Percentiles rank a stretch among this genome's conserved stretches.
Conservation (phyloP, 2,113 vertebrate species). For the Lethenteron reissneri region DNA sequence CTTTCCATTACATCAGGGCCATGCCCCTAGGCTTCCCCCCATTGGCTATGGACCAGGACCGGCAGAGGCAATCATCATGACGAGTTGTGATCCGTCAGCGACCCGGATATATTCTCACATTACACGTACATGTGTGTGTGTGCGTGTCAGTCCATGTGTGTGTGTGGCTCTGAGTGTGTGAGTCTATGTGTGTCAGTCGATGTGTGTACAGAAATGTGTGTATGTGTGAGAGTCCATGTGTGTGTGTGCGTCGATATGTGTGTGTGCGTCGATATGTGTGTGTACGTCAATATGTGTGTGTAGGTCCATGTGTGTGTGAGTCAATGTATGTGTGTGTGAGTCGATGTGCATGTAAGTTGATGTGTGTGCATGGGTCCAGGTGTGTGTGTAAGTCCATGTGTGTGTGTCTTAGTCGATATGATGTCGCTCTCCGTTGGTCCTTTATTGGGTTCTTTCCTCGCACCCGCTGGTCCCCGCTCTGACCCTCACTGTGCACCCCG, state of each 20-base stretch:
- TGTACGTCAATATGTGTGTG: neutral
- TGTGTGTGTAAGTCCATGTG: neutral
- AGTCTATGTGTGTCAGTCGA: neutral
- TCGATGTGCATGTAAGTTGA: neutral
- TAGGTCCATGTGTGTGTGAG: neutral
- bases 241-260: neutral
- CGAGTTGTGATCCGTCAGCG: too few species aligned
- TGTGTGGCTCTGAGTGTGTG: neutral
- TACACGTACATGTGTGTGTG: neutral
- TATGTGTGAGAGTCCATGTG: neutral
- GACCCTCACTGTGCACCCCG: too few species aligned
- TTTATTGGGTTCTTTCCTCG: too few species aligned
- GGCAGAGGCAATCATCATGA: too few species aligned
- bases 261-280: neutral
- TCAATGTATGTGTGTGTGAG: neutral
- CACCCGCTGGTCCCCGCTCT: too few species aligned
- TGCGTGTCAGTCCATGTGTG: neutral
- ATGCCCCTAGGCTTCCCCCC: too few species aligned
- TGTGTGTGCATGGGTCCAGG: neutral
- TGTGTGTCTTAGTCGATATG: neutral
- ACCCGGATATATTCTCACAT: too few species aligned
- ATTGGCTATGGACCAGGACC: too few species aligned
- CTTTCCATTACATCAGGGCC: too few species aligned
- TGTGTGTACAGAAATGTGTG: neutral
- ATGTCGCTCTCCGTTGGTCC: too few species aligned